Evolutionary conservation across 2,797 vertebrate genomes (phyloP).

Genomic region (Myotis myotis): DNA sequence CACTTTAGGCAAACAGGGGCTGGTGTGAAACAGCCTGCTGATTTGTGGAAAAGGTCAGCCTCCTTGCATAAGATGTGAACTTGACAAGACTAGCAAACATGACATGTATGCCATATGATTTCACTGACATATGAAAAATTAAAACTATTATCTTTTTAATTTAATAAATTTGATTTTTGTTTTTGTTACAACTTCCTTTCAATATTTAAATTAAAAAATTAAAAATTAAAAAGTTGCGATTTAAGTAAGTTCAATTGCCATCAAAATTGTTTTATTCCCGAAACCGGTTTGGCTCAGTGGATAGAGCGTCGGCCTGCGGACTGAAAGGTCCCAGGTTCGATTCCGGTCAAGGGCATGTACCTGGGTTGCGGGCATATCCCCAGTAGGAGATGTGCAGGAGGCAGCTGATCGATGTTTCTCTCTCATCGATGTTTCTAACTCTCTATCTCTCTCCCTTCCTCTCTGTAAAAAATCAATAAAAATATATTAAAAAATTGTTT

Average conservation of each 20-base stretch:
- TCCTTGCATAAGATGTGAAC: slow-evolving; percentile 15
- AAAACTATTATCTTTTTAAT: slow-evolving; percentile 22
- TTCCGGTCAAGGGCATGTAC: no score
- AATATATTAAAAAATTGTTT: no score
- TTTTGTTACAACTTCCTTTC: not conserved
- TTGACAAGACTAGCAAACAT: slow-evolving; percentile 9
- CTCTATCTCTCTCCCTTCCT: no score
- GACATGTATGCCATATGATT: not conserved
- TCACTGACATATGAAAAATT: slow-evolving; percentile 24
- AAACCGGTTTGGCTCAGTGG: no score
- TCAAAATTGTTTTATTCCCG: not conserved
- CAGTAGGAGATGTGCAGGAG: no score
- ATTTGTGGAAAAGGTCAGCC: slow-evolving; percentile 19
- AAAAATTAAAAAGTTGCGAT: slow-evolving; percentile 27
- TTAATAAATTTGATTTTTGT: not conserved
- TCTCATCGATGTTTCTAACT: no score
- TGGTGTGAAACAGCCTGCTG: not conserved
- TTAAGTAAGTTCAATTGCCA: slow-evolving; percentile 5
- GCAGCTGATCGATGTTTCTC: no score
- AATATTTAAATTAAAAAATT: slow-evolving; percentile 37
- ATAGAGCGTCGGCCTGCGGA: no score
- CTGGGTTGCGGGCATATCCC: no score
- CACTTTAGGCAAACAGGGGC: not conserved
- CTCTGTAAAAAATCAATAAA: no score
- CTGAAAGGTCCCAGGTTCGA: no score